These are phyloP conservation scores for Chironomus riparius DNA, from an alignment of 2,888 invertebrate species.

Conservation along the genomic window DNA sequence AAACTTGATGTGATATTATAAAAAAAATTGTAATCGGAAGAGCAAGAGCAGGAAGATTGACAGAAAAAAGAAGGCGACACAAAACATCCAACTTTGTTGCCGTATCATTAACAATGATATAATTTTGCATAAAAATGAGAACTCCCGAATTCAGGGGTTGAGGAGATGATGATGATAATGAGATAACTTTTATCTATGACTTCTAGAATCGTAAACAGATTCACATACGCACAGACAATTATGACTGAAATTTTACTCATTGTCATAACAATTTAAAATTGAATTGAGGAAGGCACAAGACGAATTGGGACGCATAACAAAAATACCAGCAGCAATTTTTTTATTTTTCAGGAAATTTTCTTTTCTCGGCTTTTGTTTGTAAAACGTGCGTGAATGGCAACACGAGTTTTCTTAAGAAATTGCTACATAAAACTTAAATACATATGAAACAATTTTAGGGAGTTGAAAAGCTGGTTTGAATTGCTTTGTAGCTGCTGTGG, in stretches of 20 bases:
- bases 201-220: background rate
- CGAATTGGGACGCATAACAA: background rate
- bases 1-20: background rate
- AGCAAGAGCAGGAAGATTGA: no score
- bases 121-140: background rate
- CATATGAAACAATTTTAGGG: conserved; percentile 19
- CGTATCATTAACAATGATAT: conserved; percentile 3
- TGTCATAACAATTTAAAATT: background rate
- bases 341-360: background rate
- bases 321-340: background rate
- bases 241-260: background rate
- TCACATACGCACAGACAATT: background rate
- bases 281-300: background rate
- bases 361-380: background rate
- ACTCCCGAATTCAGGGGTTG: background rate
- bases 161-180: background rate
- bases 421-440: background rate
- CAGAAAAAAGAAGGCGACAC: no score
- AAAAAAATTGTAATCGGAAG: no score
- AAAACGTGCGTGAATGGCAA: conserved; percentile 3
- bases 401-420: background rate
- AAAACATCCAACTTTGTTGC: background rate
- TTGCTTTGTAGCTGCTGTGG: no score
- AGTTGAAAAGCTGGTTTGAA: no score
- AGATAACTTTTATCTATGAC: background rate